Percentiles rank a stretch among this genome's conserved stretches.
Evolutionary conservation across 2,113 vertebrate species (phyloP).

Genomic region (Paralichthys olivaceus): DNA sequence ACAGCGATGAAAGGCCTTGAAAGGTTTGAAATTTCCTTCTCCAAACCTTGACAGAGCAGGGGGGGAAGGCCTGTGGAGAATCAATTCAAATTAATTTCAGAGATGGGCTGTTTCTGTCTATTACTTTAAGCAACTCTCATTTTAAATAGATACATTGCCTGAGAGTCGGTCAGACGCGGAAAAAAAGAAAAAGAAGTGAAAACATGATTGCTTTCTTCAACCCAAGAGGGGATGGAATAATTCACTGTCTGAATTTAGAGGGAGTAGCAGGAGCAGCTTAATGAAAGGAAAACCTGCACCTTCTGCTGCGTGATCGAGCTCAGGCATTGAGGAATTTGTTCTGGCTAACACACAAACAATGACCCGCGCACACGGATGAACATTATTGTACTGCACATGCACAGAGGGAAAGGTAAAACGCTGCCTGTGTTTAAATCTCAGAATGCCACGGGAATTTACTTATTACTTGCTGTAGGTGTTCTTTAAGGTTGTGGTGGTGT

Average conservation of each 20-base stretch:
- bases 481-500: constrained; percentile 17
- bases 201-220: constrained; percentile 67
- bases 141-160: constrained; percentile 61
- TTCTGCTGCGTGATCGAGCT: constrained; percentile 39
- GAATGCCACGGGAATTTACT: background rate
- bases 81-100: constrained; percentile 73
- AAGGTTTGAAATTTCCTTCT: constrained; percentile 46
- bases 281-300: constrained; percentile 54
- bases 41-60: constrained; percentile 21
- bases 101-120: constrained; percentile 62
- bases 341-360: constrained; percentile 19
- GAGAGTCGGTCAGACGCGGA: constrained; percentile 28
- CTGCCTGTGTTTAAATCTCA: background rate
- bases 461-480: constrained; percentile 40
- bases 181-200: constrained; percentile 21
- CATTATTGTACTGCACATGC: background rate
- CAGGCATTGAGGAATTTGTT: constrained; percentile 19
- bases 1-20: constrained; percentile 57
- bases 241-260: constrained; percentile 51
- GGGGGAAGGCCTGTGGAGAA: constrained; percentile 43
- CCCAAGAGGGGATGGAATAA: constrained; percentile 48
- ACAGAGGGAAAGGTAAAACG: background rate
- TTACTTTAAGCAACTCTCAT: constrained; percentile 71
- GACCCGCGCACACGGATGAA: background rate
- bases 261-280: constrained; percentile 41